Base-by-base conservation (phyloP, 2,797 vertebrate species). In the Cyprinella venusta region DNA sequence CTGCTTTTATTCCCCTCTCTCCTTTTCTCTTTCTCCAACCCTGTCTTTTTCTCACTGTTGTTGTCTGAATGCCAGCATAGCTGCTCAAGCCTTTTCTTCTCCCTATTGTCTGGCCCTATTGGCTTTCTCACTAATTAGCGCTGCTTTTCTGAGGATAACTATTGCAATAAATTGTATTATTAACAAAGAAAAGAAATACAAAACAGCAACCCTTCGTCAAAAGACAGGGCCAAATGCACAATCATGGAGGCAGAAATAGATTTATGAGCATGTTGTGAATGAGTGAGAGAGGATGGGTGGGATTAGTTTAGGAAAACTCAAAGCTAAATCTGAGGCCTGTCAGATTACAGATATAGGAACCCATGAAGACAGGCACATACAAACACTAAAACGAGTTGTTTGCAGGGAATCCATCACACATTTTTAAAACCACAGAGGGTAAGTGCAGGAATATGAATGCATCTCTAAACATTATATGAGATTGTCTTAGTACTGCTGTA, bases 271-370 rank as follows among this genome's bases (percentile, higher is more conserved):
- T 38, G 67, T 68, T 63, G 72, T 65, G 67, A 70, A 64, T 64
- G 24, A 42, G 67, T 63, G 81, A 85, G 82, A 77, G 67, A 45
- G 67, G 84, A 72, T 83, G 77, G 85, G 65, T 69, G 52, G 85
- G 85, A 84, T 89, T 83, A 88, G 87, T 87, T 86, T 85, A 85
- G 48, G 63, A 69, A 83, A 86, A 86, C 76, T 68, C 70, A 42
- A 40, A 82, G 26, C 50, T 80, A 78, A 85, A 78, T 80, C 84
- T 56, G 64, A 82, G 42, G 61, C 56, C 50, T n/a, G 50, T 83
- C 70, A 79, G 82, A 88, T 86, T 85, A 87, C 64, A 70, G 5
- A 33, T 61, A 45, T 61, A 45, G 30, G 38, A 69, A 38, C 65
- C 76, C 59, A 72, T 48, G 84, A 56, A 79, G 64, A 80, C 33